Base-by-base conservation (phyloP, 2,888 invertebrate species). In the Plebejus melissa region DNA sequence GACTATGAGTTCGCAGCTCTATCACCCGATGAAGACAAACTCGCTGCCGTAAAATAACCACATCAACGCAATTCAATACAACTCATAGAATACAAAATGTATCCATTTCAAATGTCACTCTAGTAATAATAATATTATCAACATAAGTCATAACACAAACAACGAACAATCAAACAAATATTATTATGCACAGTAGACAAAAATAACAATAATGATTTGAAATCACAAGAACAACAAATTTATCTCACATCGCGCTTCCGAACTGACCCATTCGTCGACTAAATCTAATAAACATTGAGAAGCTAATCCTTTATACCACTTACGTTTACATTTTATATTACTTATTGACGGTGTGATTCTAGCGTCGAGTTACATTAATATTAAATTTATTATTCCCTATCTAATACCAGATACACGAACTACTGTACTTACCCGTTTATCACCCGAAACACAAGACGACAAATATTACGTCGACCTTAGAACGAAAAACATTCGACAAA, bases 241-340 rank as follows among this genome's bases (percentile, higher is more conserved):
- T 92, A 89, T 93, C 90, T 89, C 83, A 82, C 91, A 90, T 82
- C 90, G 88, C 83, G 89, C 84, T 85, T 83, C 82, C 85, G 91
- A 90, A 87, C 88, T 86, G 93, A 90, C 93, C 85, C 93, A 93
- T 91, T 88, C 91, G 93, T 93, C 93, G 92, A 93, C 93, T 93
- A 93, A 93, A 90, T 90, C 93, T 93, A 93, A 93, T 80, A 88
- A 91, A 92, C 93, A 93, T 88, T 91, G 93, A 93, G 90, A 93
- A 93, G 93, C 93, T 93, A 93, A 90, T 75, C 50, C 72, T 72
- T 85, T 85, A 87, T 88, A 89, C 84, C 84, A 85, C 86, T 89
- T 89, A 91, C 77, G 85, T 84, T 85, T 88, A 89, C 82, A 83
- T 83, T 83, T 82, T 84, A 84, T 84, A 79, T 85, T 83, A 86